Conservation (phyloP, 2,797 vertebrate genomes). For the Onychomys leucogaster region DNA sequence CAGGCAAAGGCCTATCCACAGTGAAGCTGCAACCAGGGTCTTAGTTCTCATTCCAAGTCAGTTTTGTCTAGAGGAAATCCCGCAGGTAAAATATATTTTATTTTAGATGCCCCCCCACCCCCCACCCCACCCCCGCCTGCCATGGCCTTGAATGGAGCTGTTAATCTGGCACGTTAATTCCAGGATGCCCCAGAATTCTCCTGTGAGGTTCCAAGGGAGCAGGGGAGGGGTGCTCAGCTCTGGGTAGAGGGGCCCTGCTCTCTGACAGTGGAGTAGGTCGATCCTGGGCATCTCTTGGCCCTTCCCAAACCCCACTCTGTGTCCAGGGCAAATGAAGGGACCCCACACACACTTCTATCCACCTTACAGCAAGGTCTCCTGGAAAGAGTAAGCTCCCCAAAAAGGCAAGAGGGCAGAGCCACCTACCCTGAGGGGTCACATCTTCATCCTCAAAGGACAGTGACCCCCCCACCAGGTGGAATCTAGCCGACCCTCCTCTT, state of each 20-base stretch:
- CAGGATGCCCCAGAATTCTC: neutral
- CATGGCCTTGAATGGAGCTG: neutral
- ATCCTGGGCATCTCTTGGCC: neutral
- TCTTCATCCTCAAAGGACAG: neutral
- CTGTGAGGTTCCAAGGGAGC: neutral
- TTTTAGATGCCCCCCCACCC: neutral
- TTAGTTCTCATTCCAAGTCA: neutral
- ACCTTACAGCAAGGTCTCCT: neutral
- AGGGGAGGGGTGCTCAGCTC: neutral
- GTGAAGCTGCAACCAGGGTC: rapidly evolving
- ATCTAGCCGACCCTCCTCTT: neutral
- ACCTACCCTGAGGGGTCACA: neutral
- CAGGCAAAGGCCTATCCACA: neutral
- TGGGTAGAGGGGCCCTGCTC: neutral
- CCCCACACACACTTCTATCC: rapidly evolving
- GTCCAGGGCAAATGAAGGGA: neutral
- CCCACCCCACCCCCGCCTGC: too few relatives aligned
- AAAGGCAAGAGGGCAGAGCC: neutral
- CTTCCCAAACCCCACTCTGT: too few relatives aligned
- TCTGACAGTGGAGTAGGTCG: neutral
- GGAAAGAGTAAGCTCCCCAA: too few relatives aligned
- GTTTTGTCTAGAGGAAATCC: neutral
- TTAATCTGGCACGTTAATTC: neutral
- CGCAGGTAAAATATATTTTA: neutral
- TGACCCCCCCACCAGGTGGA: too few relatives aligned